A percentile compares a stretch with the other conserved stretches of the same genome.
Evolutionary conservation across 1,140 invertebrate species (phyloP).

Genomic region (Nephila pilipes): DNA sequence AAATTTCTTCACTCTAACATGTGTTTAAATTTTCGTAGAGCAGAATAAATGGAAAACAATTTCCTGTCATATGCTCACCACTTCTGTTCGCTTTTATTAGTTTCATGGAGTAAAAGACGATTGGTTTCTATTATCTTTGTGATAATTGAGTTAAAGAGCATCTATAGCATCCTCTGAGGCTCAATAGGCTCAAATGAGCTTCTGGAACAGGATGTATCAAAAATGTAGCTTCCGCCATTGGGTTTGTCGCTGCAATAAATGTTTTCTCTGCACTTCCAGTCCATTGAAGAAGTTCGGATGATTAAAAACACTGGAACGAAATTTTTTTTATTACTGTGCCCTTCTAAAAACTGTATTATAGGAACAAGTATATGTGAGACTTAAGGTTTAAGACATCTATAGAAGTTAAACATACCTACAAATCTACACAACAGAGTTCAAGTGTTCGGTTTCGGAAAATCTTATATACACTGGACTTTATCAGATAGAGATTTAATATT

Average conservation of each 20-base stretch:
- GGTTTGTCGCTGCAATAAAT: neutral
- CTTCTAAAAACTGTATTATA: constrained; percentile 6
- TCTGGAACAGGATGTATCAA: neutral
- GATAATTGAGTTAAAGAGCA: constrained; percentile 27
- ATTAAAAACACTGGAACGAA: neutral
- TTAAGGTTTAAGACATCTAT: constrained; percentile 75
- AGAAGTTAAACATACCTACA: constrained; percentile 81
- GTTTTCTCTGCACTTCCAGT: no score
- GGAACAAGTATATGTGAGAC: constrained; percentile 54
- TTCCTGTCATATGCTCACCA: constrained; percentile 78
- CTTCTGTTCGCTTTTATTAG: constrained; percentile 63
- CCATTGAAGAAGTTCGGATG: neutral
- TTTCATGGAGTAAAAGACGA: constrained; percentile 1
- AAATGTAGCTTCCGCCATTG: neutral
- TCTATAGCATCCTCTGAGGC: constrained; percentile 2
- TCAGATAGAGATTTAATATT: constrained; percentile 48
- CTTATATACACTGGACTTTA: constrained; percentile 56
- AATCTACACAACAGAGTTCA: constrained; percentile 80
- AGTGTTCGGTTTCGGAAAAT: constrained; percentile 79
- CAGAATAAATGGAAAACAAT: constrained; percentile 78
- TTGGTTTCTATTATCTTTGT: neutral
- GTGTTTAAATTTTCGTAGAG: no score
- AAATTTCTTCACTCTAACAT: no score
- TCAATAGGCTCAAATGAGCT: neutral
- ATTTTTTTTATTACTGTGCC: constrained; percentile 15